phyloP scores from a whole-genome alignment of 2,888 invertebrate genomes.

The Drosophila monieri region DNA sequence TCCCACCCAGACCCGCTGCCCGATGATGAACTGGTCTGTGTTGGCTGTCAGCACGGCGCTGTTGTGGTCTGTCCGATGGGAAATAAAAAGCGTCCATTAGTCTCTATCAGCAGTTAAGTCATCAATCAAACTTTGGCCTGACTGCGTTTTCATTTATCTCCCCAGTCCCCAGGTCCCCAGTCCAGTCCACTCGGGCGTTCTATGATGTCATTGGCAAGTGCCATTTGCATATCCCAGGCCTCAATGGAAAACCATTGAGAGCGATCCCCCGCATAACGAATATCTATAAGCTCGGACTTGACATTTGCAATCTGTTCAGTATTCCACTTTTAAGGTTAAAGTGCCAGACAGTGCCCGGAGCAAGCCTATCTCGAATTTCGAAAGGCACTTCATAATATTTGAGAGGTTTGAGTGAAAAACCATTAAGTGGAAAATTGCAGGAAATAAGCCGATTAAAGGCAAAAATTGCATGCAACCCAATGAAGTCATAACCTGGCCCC shows the following conservation, averaged over 20 bases:
- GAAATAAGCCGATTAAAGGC: slow-evolving; percentile 21
- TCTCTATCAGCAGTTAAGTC: slow-evolving; percentile 20
- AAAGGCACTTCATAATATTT: slow-evolving; percentile 47
- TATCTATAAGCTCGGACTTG: slow-evolving; percentile 27
- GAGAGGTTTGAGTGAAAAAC: slow-evolving; percentile 22
- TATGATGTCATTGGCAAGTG: slow-evolving; percentile 64
- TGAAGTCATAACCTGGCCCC: slow-evolving; percentile 54
- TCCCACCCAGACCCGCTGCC: slow-evolving; percentile 97
- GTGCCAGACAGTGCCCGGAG: slow-evolving; percentile 44
- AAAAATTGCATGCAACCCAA: slow-evolving; percentile 50
- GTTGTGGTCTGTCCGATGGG: slow-evolving; percentile 86
- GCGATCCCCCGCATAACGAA: slow-evolving; percentile 57
- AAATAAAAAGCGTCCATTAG: slow-evolving; percentile 26
- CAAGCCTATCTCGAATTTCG: slow-evolving; percentile 45
- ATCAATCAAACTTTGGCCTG: slow-evolving; percentile 40
- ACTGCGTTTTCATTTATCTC: slow-evolving; percentile 33
- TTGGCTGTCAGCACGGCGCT: slow-evolving; percentile 94
- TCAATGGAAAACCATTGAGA: slow-evolving; percentile 66
- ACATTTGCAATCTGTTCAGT: slow-evolving; percentile 36
- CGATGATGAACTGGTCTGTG: slow-evolving; percentile 97
- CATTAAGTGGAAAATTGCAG: slow-evolving; percentile 62
- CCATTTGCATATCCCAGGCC: slow-evolving; percentile 64
- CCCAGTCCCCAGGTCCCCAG: neutral
- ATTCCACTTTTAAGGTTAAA: slow-evolving; percentile 20
- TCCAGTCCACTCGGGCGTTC: too few species aligned